Base-by-base conservation (phyloP, 2,797 vertebrate genomes). In the Chelon labrosus region DNA sequence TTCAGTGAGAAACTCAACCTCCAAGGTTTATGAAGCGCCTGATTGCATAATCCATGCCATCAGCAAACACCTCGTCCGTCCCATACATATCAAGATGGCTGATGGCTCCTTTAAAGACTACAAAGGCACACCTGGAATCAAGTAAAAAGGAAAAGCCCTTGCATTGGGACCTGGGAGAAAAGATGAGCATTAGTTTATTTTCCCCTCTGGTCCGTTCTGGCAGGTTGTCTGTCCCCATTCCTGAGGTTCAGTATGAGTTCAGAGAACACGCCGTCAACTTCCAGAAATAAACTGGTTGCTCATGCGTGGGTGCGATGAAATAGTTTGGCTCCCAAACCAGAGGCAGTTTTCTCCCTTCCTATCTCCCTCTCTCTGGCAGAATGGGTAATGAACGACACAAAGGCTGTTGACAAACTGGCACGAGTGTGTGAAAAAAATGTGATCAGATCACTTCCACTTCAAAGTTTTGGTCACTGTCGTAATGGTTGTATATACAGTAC, bases 271-370 rank as follows among this genome's bases (percentile, higher is more conserved):
- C 65, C 80, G 84, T 92, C 80, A 77, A 89, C 82, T 84, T 91
- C 91, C 93, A 94, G 88, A 94, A 94, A 93, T 93, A 94, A 94
- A 93, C 90, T 88, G 88, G 93, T 92, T 92, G 92, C 93, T 94
- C 91, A 93, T 92, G 90, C 85, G 87, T 91, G 92, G 91, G 90
- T 88, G 92, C 76, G n/a, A 91, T 85, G 84, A 86, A 94, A 93
- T 89, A 92, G 88, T 89, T 90, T 83, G 85, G 85, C 85, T 87
- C 77, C 65, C 75, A 75, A 85, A 87, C 71, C 62, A 65, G 83
- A 88, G 85, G 91, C 85, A 79, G 37, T 84, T 91, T 84, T 86
- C 85, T 81, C 83, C 85, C 75, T 19, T 41, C 44, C 60, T 22
- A 19, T 53, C 53, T 51, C 22, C 5, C 37, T 41, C 31, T 51